Evolutionary conservation across 2,888 invertebrate species (phyloP).

Genomic region (Drosophila robusta): DNA sequence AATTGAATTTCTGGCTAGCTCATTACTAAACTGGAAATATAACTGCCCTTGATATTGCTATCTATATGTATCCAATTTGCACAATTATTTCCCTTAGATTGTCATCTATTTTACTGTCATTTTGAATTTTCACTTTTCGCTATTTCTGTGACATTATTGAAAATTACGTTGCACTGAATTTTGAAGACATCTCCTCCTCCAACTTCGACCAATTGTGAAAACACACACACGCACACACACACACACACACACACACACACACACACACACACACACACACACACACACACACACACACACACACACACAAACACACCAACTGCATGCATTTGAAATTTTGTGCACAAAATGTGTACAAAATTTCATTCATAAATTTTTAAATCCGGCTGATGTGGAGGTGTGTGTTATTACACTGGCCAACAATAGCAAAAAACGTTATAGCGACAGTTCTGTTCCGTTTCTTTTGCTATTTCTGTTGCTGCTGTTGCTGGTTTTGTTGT

Average conservation of each 20-base stretch:
- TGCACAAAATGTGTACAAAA: slow-evolving; percentile 47
- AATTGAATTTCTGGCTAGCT: background rate
- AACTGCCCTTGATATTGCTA: slow-evolving; percentile 3
- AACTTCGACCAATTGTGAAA: no score
- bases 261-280: no score
- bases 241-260: no score
- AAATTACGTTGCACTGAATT: slow-evolving; percentile 13
- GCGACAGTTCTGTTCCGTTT: slow-evolving; percentile 38
- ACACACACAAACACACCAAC: background rate
- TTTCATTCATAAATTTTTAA: slow-evolving; percentile 75
- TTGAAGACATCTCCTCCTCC: background rate
- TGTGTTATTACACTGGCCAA: slow-evolving; percentile 65
- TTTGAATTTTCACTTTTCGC: slow-evolving; percentile 8
- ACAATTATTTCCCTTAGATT: slow-evolving; percentile 7
- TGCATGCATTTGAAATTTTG: slow-evolving; percentile 24
- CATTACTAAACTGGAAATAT: background rate
- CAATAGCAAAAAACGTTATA: slow-evolving; percentile 37
- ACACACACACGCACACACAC: no score
- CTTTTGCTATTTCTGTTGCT: slow-evolving; percentile 7
- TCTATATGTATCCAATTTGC: slow-evolving; percentile 25
- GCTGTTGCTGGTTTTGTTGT: slow-evolving; percentile 6
- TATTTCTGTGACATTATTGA: slow-evolving; percentile 10
- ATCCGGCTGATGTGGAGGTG: slow-evolving; percentile 26
- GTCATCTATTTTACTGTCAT: slow-evolving; percentile 24
- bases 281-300: slow-evolving; percentile 4